Base-by-base conservation (phyloP, 1,140 invertebrate genomes). In the Drosophila serrata region DNA sequence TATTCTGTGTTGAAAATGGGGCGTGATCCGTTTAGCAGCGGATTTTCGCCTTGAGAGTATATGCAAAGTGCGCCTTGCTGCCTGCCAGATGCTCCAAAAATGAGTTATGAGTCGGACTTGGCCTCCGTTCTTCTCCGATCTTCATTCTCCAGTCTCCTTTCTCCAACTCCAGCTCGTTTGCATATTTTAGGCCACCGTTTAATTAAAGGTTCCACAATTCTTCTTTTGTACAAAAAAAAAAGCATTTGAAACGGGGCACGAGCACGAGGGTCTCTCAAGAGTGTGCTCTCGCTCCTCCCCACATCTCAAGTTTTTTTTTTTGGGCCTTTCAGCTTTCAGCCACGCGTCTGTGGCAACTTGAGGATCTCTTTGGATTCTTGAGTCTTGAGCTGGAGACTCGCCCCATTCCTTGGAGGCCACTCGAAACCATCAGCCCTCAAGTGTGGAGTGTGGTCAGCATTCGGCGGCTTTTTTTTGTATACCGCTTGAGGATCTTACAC, bases 161-260 rank as follows among this genome's bases (percentile, higher is more conserved):
- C 60, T 40, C 65, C 39, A 37, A 22, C 62, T 72, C 35, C 73
- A 29, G 51, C 77, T 86, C 79, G 82, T 92, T 92, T 92, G 91
- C 91, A 92, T 92, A 92, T 92, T 91, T 91, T 91, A 91, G 85
- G 91, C 91, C 91, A 92, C 91, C 85, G 91, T 92, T 92, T 92
- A 92, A 92, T 92, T 92, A 92, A 90, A 91, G 87, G 91, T 82
- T 91, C 70, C 80, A 90, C 81, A 81, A 76, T 82, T 75, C 73
- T 82, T 75, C 73, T 33, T 48, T 40, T 75, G 42, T 62, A 46
- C 57, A 24, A 58, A 60, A 63, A 85, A 81, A 76, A 87, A 61
- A 79, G 80, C 81, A 88, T 88, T 88, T 88, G 85, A 88, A 88
- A 90, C 81, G 64, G 86, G 86, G 85, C 85, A 90, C 85, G 85